Evolutionary conservation across 92 coral and sea anemone species (phyloP), one percentile per base, ranked within the genome.

Genomic region (Meandrina meandrites): DNA sequence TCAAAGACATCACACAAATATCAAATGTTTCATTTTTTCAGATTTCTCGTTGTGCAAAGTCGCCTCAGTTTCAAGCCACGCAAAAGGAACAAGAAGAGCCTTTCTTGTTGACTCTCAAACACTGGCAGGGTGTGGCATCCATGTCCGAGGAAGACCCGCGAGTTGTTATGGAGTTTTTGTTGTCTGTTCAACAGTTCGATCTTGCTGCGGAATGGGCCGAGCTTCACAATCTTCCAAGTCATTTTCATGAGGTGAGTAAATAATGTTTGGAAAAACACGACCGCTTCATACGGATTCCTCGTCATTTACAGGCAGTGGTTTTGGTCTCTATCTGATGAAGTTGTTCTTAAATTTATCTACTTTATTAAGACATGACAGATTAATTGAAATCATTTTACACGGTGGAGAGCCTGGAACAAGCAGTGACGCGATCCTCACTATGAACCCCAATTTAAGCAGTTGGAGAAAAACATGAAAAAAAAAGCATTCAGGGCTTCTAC

Each of bases 181-280:
- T 93, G 82, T 92, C 94, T 27, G 87, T 90, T 66, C 96, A 97
- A 76, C 95, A 94, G 84, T 95, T 93, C 57, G 99, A 97, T 30
- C 93, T 97, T 32, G 97, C 98, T 0, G 92, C 88, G 22, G 97
- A 94, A 51, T 97, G 97, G 99, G 98, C 96, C 30, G 96, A 95
- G 45, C 79, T 97, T 45, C 93, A 93, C 81, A 85, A 88, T 8
- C 92, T 92, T 76, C 93, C 98, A 0, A 54, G 83, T 48, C 87
- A 90, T 27, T 88, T 93, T 78, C 91, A 90, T 50, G 79, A 93
- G 99, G 99, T 95, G 57, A 32, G 84, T 64, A 28, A 45, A 70
- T 15, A 14, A 16, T 24, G 30, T 60, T 4, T 60, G 24, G 68
- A 1, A 0, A 17, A 58, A 58, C 5, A 21, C 66, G 19, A 3